Evolutionary conservation across 2,797 vertebrate species (phyloP).

Genomic region (Brotula barbata): DNA sequence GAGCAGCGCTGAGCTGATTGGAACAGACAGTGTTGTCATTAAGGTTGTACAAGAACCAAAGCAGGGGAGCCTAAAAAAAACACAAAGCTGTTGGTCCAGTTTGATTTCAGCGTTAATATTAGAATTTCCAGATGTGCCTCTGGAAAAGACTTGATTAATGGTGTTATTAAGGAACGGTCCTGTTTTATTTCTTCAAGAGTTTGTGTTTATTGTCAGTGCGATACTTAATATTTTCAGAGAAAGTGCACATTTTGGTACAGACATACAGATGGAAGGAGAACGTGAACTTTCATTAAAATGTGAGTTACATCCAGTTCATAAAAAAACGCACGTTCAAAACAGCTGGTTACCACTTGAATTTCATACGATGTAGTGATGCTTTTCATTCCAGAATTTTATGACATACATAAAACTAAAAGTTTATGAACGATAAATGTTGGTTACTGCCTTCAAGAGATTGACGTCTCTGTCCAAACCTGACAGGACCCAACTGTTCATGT

Average conservation of each 20-base stretch:
- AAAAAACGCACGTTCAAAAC: too few relatives aligned
- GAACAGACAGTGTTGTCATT: conserved; percentile 98
- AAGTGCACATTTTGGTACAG: background rate
- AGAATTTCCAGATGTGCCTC: conserved; percentile 89
- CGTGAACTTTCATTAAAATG: background rate
- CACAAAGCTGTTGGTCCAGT: conserved; percentile 72
- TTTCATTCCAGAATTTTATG: too few relatives aligned
- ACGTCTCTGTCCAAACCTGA: too few relatives aligned
- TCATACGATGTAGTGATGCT: too few relatives aligned
- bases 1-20: conserved; percentile 89
- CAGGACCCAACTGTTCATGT: too few relatives aligned
- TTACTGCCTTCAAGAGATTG: too few relatives aligned
- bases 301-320: too few relatives aligned
- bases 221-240: conserved; percentile 28
- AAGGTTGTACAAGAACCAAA: conserved; percentile 82
- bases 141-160: conserved; percentile 78
- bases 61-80: conserved; percentile 59
- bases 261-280: background rate
- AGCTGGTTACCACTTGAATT: too few relatives aligned
- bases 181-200: conserved; percentile 49
- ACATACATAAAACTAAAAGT: too few relatives aligned
- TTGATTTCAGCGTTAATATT: conserved; percentile 86
- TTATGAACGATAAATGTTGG: too few relatives aligned
- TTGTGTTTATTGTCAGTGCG: conserved; percentile 27
- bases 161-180: conserved; percentile 62